Conservation (phyloP, 2,113 vertebrate genomes). For the Turdus rufiventris region DNA sequence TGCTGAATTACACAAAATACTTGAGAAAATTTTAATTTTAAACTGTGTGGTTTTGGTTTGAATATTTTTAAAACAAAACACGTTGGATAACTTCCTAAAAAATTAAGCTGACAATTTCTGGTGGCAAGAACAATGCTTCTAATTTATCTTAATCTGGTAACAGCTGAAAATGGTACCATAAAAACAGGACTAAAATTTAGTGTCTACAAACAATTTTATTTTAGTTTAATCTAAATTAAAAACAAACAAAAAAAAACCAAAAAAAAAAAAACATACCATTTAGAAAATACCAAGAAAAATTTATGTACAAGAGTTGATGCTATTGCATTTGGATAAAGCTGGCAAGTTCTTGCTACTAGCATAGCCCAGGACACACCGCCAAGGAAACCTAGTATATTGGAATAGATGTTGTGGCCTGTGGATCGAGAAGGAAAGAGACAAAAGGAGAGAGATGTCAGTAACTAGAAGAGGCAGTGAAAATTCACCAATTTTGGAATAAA, state of each 20-base stretch:
- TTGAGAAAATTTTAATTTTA: neutral
- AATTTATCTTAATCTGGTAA: conserved; percentile 50
- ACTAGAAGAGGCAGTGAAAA: neutral
- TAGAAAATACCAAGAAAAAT: conserved; percentile 93
- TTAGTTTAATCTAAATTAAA: conserved; percentile 73
- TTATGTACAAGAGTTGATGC: conserved; percentile 90
- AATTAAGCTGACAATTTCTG: neutral
- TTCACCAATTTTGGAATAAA: conserved; percentile 50
- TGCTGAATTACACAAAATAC: neutral
- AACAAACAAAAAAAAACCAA: conserved; percentile 2
- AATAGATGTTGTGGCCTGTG: conserved; percentile 92
- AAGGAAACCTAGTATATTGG: conserved; percentile 91
- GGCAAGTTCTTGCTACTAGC: conserved; percentile 90
- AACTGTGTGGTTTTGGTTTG: neutral
- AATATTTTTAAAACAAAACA: neutral
- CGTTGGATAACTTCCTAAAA: neutral
- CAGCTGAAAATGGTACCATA: conserved; percentile 73
- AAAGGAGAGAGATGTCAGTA: conserved; percentile 54
- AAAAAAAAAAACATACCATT: conserved; percentile 81
- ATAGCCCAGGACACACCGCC: conserved; percentile 92
- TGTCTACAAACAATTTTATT: conserved; percentile 82
- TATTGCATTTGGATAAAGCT: conserved; percentile 91
- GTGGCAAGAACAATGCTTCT: neutral
- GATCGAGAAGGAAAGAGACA: conserved; percentile 55
- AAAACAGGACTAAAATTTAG: conserved; percentile 84